phyloP scores from a whole-genome alignment of 1,140 invertebrate species.

The Meloidogyne floridensis region DNA sequence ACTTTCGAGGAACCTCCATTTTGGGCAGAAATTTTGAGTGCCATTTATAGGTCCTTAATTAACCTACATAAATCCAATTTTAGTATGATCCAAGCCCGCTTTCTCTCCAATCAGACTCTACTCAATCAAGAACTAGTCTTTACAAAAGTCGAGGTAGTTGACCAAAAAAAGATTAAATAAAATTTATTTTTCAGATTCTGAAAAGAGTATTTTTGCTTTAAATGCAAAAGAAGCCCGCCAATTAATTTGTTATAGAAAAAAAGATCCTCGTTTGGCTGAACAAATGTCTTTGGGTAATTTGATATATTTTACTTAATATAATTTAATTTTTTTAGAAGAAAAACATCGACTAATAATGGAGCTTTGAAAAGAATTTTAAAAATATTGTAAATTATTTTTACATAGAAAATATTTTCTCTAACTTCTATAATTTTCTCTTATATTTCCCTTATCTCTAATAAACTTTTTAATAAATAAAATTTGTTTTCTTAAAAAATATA shows the following conservation, averaged over 20 bases:
- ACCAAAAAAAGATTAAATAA: background rate
- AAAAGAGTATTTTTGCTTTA: constrained; percentile 52
- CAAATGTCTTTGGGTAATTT: constrained; percentile 45
- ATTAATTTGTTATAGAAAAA: constrained; percentile 42
- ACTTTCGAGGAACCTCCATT: background rate
- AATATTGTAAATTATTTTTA: background rate
- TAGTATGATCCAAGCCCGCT: background rate
- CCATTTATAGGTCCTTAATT: no score
- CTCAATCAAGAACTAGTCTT: background rate
- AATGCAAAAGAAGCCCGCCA: constrained; percentile 60
- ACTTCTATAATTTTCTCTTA: no score
- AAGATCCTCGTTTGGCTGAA: constrained; percentile 43
- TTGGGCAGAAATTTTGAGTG: no score
- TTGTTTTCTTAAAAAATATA: no score
- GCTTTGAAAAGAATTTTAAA: constrained; percentile 32
- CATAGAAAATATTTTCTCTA: no score
- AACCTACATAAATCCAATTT: background rate
- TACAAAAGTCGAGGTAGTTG: constrained; percentile 4
- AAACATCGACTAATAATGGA: constrained; percentile 52
- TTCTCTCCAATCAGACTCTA: constrained; percentile 11
- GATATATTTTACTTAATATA: no score
- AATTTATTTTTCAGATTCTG: background rate
- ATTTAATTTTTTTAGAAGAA: constrained; percentile 33
- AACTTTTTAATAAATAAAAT: no score
- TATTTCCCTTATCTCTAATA: no score